A percentile compares a stretch with the other conserved stretches of the same genome.
These are phyloP conservation scores for Paguma larvata DNA, from an alignment of 2,797 vertebrate genomes.

Conservation along the genomic window DNA sequence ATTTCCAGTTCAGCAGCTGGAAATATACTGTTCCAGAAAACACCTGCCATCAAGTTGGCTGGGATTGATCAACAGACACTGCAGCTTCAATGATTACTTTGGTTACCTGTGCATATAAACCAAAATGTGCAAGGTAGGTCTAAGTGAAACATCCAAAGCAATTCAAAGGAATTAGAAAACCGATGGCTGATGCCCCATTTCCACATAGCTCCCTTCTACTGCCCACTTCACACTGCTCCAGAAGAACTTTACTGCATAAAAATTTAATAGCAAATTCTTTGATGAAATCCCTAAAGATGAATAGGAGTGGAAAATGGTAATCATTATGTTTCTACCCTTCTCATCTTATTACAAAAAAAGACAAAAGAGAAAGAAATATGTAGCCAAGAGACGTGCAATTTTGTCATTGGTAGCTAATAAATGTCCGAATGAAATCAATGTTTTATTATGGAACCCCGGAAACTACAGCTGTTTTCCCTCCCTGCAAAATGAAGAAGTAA, in stretches of 20 bases:
- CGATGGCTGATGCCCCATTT: neutral
- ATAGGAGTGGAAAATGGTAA: neutral
- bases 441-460: conserved; percentile 23
- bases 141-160: neutral
- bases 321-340: neutral
- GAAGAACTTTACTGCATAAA: neutral
- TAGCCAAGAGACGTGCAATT: conserved; percentile 39
- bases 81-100: neutral
- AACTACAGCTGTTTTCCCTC: neutral
- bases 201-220: neutral
- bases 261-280: neutral
- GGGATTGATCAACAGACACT: neutral
- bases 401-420: conserved; percentile 23
- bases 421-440: neutral
- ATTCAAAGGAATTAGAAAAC: neutral
- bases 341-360: conserved; percentile 42
- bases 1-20: neutral
- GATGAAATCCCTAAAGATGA: neutral
- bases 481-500: conserved; percentile 51
- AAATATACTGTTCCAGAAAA: neutral
- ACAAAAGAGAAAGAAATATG: conserved; percentile 25
- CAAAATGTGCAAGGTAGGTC: neutral
- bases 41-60: neutral
- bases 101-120: neutral
- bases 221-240: neutral